Evolutionary conservation across 2,797 vertebrate species (phyloP).

Genomic region (Helicolenus hilgendorfi): DNA sequence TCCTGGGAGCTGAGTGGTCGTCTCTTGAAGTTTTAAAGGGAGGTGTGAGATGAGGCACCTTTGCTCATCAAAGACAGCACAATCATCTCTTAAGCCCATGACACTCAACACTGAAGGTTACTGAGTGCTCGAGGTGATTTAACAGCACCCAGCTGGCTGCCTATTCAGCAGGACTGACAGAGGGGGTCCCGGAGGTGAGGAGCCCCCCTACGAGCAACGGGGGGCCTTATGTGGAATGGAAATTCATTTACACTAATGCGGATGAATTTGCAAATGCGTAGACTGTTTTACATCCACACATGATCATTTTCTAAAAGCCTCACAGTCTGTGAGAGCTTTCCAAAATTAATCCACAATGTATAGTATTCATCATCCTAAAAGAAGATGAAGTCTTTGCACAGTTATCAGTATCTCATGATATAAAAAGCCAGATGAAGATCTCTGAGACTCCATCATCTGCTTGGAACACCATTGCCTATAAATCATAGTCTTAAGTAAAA

Average conservation of each 20-base stretch:
- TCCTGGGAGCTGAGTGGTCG: conserved; percentile 63
- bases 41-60: conserved; percentile 84
- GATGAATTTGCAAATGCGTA: conserved; percentile 5
- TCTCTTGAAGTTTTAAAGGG: conserved; percentile 78
- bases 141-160: conserved; percentile 79
- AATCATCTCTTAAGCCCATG: conserved; percentile 77
- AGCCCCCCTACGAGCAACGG: background rate
- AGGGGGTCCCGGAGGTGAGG: conserved; percentile 34
- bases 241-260: conserved; percentile 31
- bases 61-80: conserved; percentile 81
- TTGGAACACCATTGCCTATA: background rate
- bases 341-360: background rate
- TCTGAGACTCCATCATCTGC: background rate
- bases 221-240: conserved; percentile 23
- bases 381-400: background rate
- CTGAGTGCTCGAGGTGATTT: conserved; percentile 71
- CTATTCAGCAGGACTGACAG: conserved; percentile 67
- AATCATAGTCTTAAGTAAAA: background rate
- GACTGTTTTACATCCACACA: background rate
- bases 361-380: background rate
- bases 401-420: background rate
- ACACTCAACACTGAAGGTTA: conserved; percentile 72
- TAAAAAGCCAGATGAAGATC: background rate
- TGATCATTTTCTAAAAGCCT: background rate
- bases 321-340: background rate